phyloP scores from a whole-genome alignment of 1,140 invertebrate species.

The Microplitis mediator region DNA sequence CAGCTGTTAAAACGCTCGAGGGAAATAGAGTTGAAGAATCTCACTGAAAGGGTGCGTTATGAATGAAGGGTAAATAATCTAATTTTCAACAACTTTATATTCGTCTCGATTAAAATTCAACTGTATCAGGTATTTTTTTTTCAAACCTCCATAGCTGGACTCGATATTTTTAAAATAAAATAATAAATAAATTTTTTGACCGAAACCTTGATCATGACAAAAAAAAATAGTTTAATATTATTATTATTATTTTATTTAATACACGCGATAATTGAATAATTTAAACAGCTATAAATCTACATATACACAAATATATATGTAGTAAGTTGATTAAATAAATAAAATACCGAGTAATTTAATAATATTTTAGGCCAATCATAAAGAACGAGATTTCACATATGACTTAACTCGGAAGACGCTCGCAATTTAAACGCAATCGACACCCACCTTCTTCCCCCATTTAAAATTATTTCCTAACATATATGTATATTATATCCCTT shows the following conservation, averaged over 20 bases:
- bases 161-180: not conserved
- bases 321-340: no score
- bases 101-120: constrained; percentile 58
- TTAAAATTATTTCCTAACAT: no score
- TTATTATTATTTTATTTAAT: no score
- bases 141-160: not conserved
- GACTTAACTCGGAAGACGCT: not conserved
- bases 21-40: no score
- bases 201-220: no score
- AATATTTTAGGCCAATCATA: no score
- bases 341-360: no score
- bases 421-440: constrained; percentile 18
- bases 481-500: not conserved
- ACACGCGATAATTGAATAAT: no score
- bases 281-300: no score
- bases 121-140: not conserved
- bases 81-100: constrained; percentile 62
- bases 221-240: no score
- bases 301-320: no score
- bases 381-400: not conserved
- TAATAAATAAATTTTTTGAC: not conserved
- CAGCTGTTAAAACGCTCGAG: no score
- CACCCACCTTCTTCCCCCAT: constrained; percentile 6
- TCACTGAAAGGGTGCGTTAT: not conserved
- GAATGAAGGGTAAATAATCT: constrained; percentile 50